Percentiles rank a stretch among this genome's conserved stretches.
Conservation (phyloP, 2,888 invertebrate genomes). For the Diaprepes abbreviatus region DNA sequence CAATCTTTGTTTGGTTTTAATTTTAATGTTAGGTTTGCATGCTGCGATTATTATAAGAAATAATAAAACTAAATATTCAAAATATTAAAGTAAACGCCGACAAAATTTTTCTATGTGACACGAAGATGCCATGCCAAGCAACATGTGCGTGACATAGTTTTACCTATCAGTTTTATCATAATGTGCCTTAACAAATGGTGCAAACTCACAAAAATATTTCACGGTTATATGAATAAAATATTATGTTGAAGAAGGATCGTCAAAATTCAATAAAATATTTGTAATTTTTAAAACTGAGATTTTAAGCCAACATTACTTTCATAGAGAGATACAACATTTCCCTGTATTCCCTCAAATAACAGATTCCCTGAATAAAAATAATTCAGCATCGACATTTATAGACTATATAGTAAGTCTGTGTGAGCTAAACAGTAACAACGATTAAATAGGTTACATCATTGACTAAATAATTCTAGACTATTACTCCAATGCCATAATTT, state of each 20-base stretch:
- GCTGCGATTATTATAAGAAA: constrained; percentile 49
- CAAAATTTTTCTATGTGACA: constrained; percentile 25
- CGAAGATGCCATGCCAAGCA: constrained; percentile 4
- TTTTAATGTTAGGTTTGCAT: constrained; percentile 50
- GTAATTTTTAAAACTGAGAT: no score
- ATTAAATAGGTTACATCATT: no score
- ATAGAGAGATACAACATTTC: no score
- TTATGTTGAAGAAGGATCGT: neutral
- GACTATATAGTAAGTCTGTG: no score
- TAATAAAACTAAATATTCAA: neutral
- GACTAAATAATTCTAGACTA: no score
- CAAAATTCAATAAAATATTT: neutral
- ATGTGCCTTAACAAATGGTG: constrained; percentile 21
- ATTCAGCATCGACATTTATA: no score
- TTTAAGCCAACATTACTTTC: no score
- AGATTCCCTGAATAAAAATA: no score
- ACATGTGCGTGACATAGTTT: constrained; percentile 33
- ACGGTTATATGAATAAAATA: neutral
- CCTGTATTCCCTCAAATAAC: no score
- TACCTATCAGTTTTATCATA: constrained; percentile 29
- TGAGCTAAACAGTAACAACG: no score
- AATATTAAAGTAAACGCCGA: constrained; percentile 29
- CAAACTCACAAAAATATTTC: constrained; percentile 1
- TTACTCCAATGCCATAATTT: no score
- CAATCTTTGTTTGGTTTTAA: constrained; percentile 38